phyloP scores from a whole-genome alignment of 2,797 vertebrate species.

The Chelon labrosus region DNA sequence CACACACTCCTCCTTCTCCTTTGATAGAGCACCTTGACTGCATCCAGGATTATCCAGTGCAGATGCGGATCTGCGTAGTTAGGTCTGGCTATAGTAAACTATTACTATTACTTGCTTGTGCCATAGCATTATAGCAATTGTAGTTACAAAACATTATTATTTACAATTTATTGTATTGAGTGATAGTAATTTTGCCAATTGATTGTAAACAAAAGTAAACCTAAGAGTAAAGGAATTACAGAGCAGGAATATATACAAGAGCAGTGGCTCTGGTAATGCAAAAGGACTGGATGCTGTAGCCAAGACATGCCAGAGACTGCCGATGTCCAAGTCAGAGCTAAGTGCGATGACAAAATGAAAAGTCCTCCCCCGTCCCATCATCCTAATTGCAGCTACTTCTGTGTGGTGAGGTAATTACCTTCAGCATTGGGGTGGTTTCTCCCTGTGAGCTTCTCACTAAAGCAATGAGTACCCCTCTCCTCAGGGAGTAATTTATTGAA shows the following conservation, averaged over 20 bases:
- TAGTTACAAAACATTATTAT: too few relatives aligned
- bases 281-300: constrained; percentile 39
- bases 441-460: constrained; percentile 16
- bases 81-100: too few relatives aligned
- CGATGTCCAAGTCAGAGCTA: constrained; percentile 40
- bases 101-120: too few relatives aligned
- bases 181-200: not conserved
- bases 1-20: too few relatives aligned
- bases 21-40: too few relatives aligned
- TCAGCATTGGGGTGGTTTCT: constrained; percentile 38
- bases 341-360: constrained; percentile 45
- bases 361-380: constrained; percentile 30
- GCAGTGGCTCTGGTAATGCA: constrained; percentile 18
- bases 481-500: constrained; percentile 34
- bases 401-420: constrained; percentile 45
- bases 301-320: constrained; percentile 30
- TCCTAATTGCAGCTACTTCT: constrained; percentile 46
- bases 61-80: too few relatives aligned
- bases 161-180: not conserved
- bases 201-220: not conserved
- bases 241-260: not conserved
- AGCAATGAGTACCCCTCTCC: constrained; percentile 17
- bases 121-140: too few relatives aligned
- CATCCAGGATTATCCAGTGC: too few relatives aligned
- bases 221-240: not conserved